Evolutionary conservation across 2,113 vertebrate species (phyloP).

Genomic region (Astur gentilis): DNA sequence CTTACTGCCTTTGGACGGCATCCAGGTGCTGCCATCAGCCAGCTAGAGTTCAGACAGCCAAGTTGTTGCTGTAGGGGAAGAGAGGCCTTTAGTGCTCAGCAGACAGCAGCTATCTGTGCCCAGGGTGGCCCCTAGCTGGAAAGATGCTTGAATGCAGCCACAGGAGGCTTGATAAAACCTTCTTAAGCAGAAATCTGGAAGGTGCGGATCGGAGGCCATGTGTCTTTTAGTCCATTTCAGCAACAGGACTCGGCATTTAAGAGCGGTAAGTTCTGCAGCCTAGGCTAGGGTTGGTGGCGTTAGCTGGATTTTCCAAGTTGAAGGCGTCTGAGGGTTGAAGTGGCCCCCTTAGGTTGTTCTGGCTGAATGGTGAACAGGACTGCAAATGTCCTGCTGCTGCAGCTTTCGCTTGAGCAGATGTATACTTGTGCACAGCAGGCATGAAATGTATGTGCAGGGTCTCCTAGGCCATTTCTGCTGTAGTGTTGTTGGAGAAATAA

Average conservation of each 20-base stretch:
- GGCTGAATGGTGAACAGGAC: background rate
- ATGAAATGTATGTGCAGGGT: background rate
- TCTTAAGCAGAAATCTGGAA: background rate
- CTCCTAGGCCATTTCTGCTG: background rate
- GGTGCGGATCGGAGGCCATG: fast-evolving
- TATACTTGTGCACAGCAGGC: background rate
- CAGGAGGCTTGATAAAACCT: background rate
- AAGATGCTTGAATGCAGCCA: background rate
- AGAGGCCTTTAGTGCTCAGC: background rate
- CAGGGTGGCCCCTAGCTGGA: background rate
- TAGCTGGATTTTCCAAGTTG: background rate
- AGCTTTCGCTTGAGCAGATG: background rate
- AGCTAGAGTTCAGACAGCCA: background rate
- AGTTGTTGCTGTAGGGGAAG: background rate
- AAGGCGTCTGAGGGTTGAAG: background rate
- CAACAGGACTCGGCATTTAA: background rate
- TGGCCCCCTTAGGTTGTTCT: background rate
- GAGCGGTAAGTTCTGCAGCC: background rate
- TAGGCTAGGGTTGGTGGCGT: background rate
- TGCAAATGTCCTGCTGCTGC: background rate
- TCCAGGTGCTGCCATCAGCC: constrained; percentile 45
- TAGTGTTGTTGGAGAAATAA: background rate
- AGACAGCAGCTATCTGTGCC: background rate
- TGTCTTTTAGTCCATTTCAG: background rate
- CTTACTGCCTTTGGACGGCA: constrained; percentile 11